A percentile compares a stretch with the other conserved stretches of the same genome.
These are phyloP conservation scores for Romanogobio albipinnatus DNA, from an alignment of 2,113 vertebrate species.

Conservation along the genomic window DNA sequence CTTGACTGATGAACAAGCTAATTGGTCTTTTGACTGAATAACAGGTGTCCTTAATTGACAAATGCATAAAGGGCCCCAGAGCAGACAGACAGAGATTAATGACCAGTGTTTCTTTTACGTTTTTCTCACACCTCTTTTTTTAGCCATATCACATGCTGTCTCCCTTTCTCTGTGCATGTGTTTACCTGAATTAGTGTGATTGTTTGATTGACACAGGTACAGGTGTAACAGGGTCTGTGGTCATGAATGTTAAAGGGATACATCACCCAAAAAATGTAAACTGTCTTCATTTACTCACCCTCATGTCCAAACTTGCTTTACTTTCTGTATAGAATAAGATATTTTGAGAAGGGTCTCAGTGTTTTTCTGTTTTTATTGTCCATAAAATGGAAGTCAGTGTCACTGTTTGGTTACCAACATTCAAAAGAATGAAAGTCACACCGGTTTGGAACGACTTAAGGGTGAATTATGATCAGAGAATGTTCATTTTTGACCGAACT, in stretches of 20 bases:
- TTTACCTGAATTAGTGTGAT: not conserved
- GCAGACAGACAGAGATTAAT: conserved; percentile 69
- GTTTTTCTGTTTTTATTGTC: not conserved
- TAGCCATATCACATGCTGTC: not conserved
- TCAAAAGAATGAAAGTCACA: not conserved
- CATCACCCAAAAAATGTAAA: not conserved
- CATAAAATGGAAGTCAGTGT: not conserved
- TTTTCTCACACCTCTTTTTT: not conserved
- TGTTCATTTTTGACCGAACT: not conserved
- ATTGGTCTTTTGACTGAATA: conserved; percentile 78
- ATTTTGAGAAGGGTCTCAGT: not conserved
- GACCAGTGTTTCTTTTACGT: conserved; percentile 45
- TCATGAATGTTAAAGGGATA: not conserved
- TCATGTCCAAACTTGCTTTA: not conserved
- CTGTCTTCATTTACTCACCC: not conserved
- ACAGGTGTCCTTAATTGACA: conserved; percentile 77
- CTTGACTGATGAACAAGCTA: conserved; percentile 74
- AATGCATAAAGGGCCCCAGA: conserved; percentile 64
- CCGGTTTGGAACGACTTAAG: not conserved
- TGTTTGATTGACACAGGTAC: not conserved
- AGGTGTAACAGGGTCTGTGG: not conserved
- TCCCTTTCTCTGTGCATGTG: not conserved
- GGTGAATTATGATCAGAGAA: not conserved
- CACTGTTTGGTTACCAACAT: not conserved
- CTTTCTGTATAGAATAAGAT: not conserved